A percentile compares a stretch with the other conserved stretches of the same genome.
Evolutionary conservation across 2,888 invertebrate genomes (phyloP).

Genomic region (Laspeyria flexula): DNA sequence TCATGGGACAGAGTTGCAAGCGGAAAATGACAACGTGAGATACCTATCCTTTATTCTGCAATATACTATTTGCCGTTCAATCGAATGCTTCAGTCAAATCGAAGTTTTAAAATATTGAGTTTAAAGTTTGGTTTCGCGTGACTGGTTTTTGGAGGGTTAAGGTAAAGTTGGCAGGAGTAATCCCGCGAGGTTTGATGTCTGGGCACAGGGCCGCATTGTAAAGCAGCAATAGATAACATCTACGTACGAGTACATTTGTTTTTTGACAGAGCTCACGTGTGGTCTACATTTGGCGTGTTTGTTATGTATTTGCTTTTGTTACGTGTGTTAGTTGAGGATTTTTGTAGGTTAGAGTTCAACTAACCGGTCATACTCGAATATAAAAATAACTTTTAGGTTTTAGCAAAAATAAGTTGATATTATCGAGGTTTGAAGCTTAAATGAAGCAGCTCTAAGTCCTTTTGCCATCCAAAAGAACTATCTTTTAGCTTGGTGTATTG

Average conservation of each 20-base stretch:
- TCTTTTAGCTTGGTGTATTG: no score
- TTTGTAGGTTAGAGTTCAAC: no score
- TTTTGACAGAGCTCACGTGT: constrained; percentile 68
- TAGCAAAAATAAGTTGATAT: no score
- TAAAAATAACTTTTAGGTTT: no score
- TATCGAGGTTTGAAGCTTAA: no score
- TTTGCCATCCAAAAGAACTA: no score
- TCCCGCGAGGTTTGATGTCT: constrained; percentile 59
- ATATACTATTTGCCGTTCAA: constrained; percentile 34
- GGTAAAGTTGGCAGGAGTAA: constrained; percentile 32
- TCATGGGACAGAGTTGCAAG: constrained; percentile 48
- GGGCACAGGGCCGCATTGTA: constrained; percentile 60
- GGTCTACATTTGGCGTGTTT: constrained; percentile 62
- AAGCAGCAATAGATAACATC: constrained; percentile 67
- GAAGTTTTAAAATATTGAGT: background rate
- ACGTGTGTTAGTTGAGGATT: background rate
- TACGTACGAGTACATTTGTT: constrained; percentile 42
- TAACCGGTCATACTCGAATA: no score
- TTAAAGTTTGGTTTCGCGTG: constrained; percentile 42
- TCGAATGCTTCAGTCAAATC: background rate
- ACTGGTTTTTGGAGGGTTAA: constrained; percentile 16
- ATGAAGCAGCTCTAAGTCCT: no score
- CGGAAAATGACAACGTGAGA: constrained; percentile 65
- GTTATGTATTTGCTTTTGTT: constrained; percentile 23
- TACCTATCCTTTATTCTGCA: constrained; percentile 49